phyloP scores from a whole-genome alignment of 1,140 invertebrate species.

The Lepidurus couesii region DNA sequence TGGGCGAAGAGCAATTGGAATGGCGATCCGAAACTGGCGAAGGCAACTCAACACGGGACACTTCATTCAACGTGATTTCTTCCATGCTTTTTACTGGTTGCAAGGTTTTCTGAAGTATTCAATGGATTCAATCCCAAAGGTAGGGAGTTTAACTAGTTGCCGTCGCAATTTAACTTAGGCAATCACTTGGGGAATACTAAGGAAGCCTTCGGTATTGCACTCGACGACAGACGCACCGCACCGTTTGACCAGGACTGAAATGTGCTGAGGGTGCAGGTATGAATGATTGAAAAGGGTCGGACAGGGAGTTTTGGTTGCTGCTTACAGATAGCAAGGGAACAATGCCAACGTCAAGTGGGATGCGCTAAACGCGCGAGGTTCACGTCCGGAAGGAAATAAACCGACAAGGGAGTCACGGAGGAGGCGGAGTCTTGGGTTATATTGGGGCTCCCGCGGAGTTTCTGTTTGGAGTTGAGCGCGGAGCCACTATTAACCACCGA shows the following conservation, averaged over 20 bases:
- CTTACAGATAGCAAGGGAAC: neutral
- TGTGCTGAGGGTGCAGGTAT: neutral
- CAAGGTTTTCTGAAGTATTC: neutral
- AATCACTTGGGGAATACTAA: neutral
- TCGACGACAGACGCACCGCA: neutral
- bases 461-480: neutral
- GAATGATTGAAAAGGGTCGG: neutral
- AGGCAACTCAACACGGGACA: neutral
- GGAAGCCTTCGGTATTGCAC: neutral
- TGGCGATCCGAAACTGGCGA: neutral
- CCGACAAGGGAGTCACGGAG: slow-evolving; percentile 1
- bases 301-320: slow-evolving; percentile 2
- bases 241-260: neutral
- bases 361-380: slow-evolving; percentile 17
- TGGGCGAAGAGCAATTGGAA: neutral
- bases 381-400: slow-evolving; percentile 17
- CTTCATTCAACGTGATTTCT: neutral
- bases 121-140: too few relatives aligned
- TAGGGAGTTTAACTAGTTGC: too few relatives aligned
- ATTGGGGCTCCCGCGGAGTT: slow-evolving; percentile 3
- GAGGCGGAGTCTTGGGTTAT: neutral
- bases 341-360: slow-evolving; percentile 7
- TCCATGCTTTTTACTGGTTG: neutral
- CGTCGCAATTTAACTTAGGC: neutral
- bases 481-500: slow-evolving; percentile 17